These are phyloP conservation scores for Tetramorium bicarinatum DNA, from an alignment of 2,888 invertebrate species.

Conservation along the genomic window DNA sequence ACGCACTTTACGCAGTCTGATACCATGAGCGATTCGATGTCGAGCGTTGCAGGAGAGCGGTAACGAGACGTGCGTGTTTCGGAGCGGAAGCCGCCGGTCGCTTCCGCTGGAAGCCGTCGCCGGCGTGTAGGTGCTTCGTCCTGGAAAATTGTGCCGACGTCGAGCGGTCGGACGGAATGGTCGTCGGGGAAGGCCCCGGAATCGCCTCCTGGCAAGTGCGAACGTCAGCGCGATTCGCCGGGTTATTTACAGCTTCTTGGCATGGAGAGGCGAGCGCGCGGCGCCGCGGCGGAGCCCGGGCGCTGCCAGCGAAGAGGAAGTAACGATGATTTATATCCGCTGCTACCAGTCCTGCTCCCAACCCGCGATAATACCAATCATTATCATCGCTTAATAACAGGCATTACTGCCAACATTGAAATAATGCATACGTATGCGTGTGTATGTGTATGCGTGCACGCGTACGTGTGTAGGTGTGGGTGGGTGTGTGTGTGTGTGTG, in stretches of 20 bases:
- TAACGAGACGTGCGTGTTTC: conserved; percentile 39
- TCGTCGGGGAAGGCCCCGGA: conserved; percentile 10
- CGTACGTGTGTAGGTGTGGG: conserved; percentile 65
- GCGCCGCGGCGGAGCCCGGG: conserved; percentile 72
- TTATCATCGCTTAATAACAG: conserved; percentile 87
- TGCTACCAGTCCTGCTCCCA: conserved; percentile 86
- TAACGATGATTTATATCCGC: conserved; percentile 86
- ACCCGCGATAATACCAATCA: conserved; percentile 87
- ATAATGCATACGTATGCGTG: conserved; percentile 81
- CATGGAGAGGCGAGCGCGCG: conserved; percentile 80
- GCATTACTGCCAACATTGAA: conserved; percentile 87
- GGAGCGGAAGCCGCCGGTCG: conserved; percentile 36
- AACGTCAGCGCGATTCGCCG: conserved; percentile 77
- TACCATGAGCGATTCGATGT: neutral
- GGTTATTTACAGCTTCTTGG: conserved; percentile 86
- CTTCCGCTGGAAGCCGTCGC: conserved; percentile 28
- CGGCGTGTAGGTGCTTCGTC: neutral
- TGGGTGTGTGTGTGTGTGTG: neutral
- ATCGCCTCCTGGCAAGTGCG: conserved; percentile 68
- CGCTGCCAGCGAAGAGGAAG: conserved; percentile 85
- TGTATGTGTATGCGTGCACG: conserved; percentile 77
- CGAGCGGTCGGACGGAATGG: conserved; percentile 19
- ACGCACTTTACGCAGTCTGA: neutral
- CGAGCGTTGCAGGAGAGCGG: neutral
- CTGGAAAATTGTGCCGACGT: conserved; percentile 27